Evolutionary conservation across 2,888 invertebrate genomes (phyloP), one percentile per base, ranked within the genome.

Genomic region (Sphecodes monilicornis): DNA sequence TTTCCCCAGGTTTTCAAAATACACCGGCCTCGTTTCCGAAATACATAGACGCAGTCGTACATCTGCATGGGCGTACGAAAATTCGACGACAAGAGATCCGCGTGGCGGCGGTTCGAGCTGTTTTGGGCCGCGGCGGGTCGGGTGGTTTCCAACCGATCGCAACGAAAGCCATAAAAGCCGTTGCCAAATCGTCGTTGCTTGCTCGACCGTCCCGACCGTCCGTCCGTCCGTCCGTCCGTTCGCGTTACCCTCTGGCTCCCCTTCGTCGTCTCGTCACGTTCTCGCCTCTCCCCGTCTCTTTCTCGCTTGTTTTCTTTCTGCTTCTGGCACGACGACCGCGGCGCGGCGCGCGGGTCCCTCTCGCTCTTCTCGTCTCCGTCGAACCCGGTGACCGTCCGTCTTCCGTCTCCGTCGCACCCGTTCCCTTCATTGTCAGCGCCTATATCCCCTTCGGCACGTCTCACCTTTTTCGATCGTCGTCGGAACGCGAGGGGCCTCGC

Each of bases 401-500:
- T 80, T 11, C 72, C 75, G 46, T 78, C 79, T 83, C 83, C 66
- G 78, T 86, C 82, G 76, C 86, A 80, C 85, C 80, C 89, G 80
- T 86, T 86, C 88, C 90, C 87, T 88, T 92, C 89, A 91, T 92
- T 92, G 91, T 92, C 91, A 91, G 92, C 90, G 89, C 84, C 89
- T 90, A 87, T 92, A 88, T 90, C 90, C 92, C 91, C 91, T 91
- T 91, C 91, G 92, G 90, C 93, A 89, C 91, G 92, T 91, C 91
- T 92, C 93, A 92, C 92, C 92, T 93, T 92, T 93, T 92, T 91
- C 92, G 91, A 92, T 91, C 91, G 91, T 86, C 90, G 86, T 75
- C 86, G 88, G 74, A 79, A 83, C 88, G 88, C 88, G 88, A 84
- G 84, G 82, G 82, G 80, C 84, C 85, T 86, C 85, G 88, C 84